Base-by-base conservation (phyloP, 2,113 vertebrate genomes). In the Panthera tigris region DNA sequence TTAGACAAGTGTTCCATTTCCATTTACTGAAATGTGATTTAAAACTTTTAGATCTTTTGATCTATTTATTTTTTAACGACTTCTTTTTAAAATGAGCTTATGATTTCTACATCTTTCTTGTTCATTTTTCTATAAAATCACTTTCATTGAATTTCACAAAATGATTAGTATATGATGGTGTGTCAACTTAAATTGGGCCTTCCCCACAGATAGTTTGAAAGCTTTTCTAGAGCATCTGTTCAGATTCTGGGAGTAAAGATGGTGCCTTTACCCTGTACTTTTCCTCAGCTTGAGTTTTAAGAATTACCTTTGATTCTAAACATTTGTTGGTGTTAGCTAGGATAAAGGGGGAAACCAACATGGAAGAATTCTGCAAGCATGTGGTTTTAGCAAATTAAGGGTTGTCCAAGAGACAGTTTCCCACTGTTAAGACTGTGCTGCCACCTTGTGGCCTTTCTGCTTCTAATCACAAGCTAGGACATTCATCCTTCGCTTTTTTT, bases 401-500 rank as follows among this genome's bases (percentile, higher is more conserved):
- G 3, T 12, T 0, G 19, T 0, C 73, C 7, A 50, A 16, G 9
- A 7, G 10, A 39, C 45, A 88, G 41, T 16, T 19, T 5, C 45
- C 41, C 2, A 48, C 45, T 61, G 25, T 79, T 73, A 11, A 82
- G 88, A 27, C 92, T 97, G 94, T 88, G 95, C 97, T 97, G 98
- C 98, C 98, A 97, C 90, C 98, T 0, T 63, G 94, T 98, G 98
- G 97, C 50, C 86, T 73, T 73, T 90, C 29, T 12, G 14, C n/a
- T 69, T 69, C 92, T 41, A 41, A 81, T 33, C 19, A 18, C 45
- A 69, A 82, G 13, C 18, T 29, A 57, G 23, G 69, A 41, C 31
- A 61, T 23, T 0, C 31, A 19, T 3, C 7, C 33, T 55, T 55
- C 2, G 23, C 11, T 36, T 36, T 39, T 39, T 39, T 39, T 39